Evolutionary conservation across 2,888 invertebrate genomes (phyloP), one percentile per base, ranked within the genome.

Genomic region (Cybosia mesomella): DNA sequence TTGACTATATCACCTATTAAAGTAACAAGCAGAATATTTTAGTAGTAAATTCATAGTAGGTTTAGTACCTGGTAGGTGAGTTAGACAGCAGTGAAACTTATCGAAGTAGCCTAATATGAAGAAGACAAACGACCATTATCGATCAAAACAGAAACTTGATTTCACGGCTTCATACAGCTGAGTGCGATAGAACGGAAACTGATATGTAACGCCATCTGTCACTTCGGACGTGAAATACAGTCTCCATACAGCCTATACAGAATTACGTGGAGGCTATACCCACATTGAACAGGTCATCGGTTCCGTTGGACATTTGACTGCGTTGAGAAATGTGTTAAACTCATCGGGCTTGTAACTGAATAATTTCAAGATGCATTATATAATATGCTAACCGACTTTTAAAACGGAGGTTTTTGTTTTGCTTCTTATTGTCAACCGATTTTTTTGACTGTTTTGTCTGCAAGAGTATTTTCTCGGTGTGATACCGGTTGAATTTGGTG

Each of bases 121-220:
- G 34, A 54, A 58, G 28, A 22, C 24, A 60, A 62, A 73, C 57
- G 63, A 60, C 11, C 24, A 54, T 65, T 61, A 55, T 57, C 21
- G 18, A 24, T 53, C 21, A 0, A 66, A 22, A 55, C 39, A 15
- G 32, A 24, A 24, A 59, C 24, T 10, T n/a, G 55, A 61, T 24
- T 61, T n/a, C 53, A 60, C 43, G 64, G 63, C 64, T 64, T 61
- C 54, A 34, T 60, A 21, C 53, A 58, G 62, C 11, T 22, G 32
- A 65, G 57, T 58, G 58, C 71, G 72, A 65, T 72, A 68, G 64
- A 22, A 68, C 59, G 76, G 43, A 66, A 75, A 60, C 58, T 18
- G 69, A 77, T 72, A 70, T 58, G 54, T 65, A 49, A 49, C 57
- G 71, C 54, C 71, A 68, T 60, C 34, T 57, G 79, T 75, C 77